Evolutionary conservation across 2,113 vertebrate genomes (phyloP), one percentile per base, ranked within the genome.

Genomic region (Oncorhynchus mykiss): DNA sequence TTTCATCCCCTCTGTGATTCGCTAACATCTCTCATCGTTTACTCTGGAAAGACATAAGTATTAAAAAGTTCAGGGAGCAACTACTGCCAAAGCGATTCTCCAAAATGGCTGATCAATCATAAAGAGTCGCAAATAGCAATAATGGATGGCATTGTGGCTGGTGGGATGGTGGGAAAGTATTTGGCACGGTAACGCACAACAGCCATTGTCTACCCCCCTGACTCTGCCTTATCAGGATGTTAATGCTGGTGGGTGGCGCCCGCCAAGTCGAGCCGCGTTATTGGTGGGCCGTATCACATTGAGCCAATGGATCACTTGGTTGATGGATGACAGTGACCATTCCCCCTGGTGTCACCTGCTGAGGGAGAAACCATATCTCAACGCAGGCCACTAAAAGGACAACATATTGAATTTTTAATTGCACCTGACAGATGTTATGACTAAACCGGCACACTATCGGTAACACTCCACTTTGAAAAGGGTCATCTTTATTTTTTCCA

Each of bases 401-500:
- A 80, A 83, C 78, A 77, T 82, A 80, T 80, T 84, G 66, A 20
- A 80, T 73, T 89, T 34, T 85, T 89, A 87, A 88, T 88, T 82
- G 74, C 2, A 60, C 59, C 72, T 67, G 27, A 59, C 72, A 86
- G 74, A 81, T 76, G 64, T 34, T 67, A 77, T 74, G 20, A 45
- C 3, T 34, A 12, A 7, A 60, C 27, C 71, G n/a, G 27, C 48
- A 45, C 12, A 22, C 25, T 65, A 67, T 78, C 22, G 66, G 70
- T 64, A 24, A 66, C 71, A 11, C 51, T 67, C 73, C 72, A 76
- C 72, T 67, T 78, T 62, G 16, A 20, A 39, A 73, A 25, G 66
- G 66, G 39, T 71, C 7, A 13, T 9, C 1, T 6, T 72, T 34
- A 78, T 66, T 48, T 80, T 64, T 27, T 11, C 2, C 20, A 22